Base-by-base conservation (phyloP, 2,797 vertebrate species). In the Sternarchorhynchus goeldii region DNA sequence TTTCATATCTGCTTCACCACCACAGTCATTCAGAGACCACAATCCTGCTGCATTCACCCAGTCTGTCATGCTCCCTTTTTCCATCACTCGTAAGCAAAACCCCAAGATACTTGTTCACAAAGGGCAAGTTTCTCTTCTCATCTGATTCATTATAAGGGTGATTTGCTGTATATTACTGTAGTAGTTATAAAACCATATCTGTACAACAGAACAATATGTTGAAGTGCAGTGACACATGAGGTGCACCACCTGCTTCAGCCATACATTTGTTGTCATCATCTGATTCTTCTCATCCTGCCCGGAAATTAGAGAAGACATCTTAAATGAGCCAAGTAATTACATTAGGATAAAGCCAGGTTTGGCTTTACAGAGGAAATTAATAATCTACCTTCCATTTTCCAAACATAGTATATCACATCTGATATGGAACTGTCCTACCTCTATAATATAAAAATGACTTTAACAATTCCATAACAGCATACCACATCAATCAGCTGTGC, bases 401-500 rank as follows among this genome's bases (percentile, higher is more conserved):
- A 39, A 65, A 39, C 6, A 20, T 17, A 39, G 20, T 41, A 41
- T 41, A 41, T 50, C 8, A 50, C 12, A 2, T 12, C 10, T 50
- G 8, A 50, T 2, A 12, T 50, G 45, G 45, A 12, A 50, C 45
- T 50, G 45, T 12, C 45, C 10, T 18, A 53, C 5, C 39, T 32
- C 21, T 75, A 34, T 21, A 25, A 41, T n/a, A 12, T 1, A 10
- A 66, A 41, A 66, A 41, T 1, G n/a, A 45, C 25, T 59, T 39
- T 21, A 20, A 36, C 55, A 14, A 50, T 64, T n/a, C 1, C 12
- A 39, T n/a, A 53, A 65, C 32, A 41, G 20, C 93, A 2, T 77
- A 96, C 95, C 94, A 97, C 95, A 0, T 96, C 95, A 0, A 97
- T 96, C 18, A 96, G 93, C 87, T 97, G 96, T 0, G 96, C 94